Base-by-base conservation (phyloP, 1,140 invertebrate species). In the Conopomorpha cramerella region DNA sequence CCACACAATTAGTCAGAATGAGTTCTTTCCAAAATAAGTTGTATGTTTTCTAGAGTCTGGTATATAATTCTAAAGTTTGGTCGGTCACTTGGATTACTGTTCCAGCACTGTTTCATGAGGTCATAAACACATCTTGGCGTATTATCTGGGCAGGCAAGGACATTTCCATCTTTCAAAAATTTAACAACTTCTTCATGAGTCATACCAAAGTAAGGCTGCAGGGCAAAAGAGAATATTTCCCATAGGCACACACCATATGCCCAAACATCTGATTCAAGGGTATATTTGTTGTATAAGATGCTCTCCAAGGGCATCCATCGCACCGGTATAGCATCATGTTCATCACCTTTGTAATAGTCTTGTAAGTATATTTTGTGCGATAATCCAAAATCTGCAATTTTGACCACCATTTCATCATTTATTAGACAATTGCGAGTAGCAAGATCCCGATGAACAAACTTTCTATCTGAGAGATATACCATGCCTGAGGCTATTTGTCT, bases 351-450 rank as follows among this genome's bases (percentile, higher is more conserved):
- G 60, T 94, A 95, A 64, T 93, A 93, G 68, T 93, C 89, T 79
- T 92, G 89, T 41, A 93, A 67, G 77, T 95, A 95, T 57, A 95
- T 94, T 73, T 95, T 94, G 62, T 94, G 92, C 1, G 92, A 95
- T 6, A 96, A 72, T 15, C 93, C 93, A 80, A 96, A 96, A 70
- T 98, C 95, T 0, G 95, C 94, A 49, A 98, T 98, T 82, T 98
- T 98, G 0, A 98, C 95, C 14, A 90, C 84, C 87, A 96, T 93
- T 33, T 91, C 84, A 49, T 96, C 91, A 63, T 94, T 91, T 41
- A 98, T 95, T 18, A 98, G 81, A 78, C 95, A 98, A 80, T 98
- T 98, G 60, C 96, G 82, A 0, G 95, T 96, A 0, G 96, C 95
- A 45, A 98, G 77, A 77, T 98, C 96, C 34, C 95, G 83, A 73